Conservation (phyloP, 2,888 invertebrate genomes). For the Pristionchus exspectatus region DNA sequence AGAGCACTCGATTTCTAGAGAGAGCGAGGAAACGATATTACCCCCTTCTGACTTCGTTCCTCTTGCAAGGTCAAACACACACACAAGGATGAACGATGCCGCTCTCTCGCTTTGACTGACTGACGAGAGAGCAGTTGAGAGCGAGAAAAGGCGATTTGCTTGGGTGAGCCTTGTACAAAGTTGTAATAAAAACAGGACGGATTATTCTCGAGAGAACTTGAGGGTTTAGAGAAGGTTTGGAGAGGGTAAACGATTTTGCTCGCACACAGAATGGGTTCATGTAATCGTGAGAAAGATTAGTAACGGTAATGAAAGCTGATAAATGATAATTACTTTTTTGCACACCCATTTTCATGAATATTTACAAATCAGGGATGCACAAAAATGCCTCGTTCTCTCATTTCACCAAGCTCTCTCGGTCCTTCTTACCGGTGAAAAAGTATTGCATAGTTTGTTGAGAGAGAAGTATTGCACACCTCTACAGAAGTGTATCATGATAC, state of each 20-base stretch:
- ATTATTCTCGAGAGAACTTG: background rate
- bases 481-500: no score
- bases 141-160: slow-evolving; percentile 7
- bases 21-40: background rate
- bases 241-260: background rate
- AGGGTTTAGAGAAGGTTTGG: background rate
- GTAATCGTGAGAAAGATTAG: background rate
- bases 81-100: background rate
- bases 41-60: background rate
- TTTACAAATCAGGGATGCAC: no score
- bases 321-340: no score
- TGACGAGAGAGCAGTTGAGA: background rate
- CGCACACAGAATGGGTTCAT: background rate
- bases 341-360: background rate
- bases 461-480: background rate
- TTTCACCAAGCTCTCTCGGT: background rate
- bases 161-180: background rate
- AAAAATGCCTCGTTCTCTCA: no score
- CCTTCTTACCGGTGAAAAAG: background rate
- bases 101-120: background rate
- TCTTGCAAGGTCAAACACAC: background rate
- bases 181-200: background rate
- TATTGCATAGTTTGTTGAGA: background rate
- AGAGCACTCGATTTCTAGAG: background rate
- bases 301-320: background rate